Evolutionary conservation across 2,797 vertebrate species (phyloP), one percentile per base, ranked within the genome.

Genomic region (Coilia nasus): DNA sequence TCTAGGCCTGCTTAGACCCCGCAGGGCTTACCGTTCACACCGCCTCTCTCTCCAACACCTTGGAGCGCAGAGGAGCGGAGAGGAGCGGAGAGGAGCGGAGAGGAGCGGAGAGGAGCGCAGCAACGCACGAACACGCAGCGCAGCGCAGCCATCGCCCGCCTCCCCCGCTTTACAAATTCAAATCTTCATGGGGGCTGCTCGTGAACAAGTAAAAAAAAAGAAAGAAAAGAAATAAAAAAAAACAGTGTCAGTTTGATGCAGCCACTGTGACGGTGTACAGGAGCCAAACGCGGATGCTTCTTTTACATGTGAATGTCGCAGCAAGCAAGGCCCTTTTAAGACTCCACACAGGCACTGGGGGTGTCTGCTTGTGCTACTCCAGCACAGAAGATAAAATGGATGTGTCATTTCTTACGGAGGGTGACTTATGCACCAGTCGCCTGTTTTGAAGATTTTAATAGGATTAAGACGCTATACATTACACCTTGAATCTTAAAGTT

Each of bases 231-330:
- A 3, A 54, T 1, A 54, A 54, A 90, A 92, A 89, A 86, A 92
- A 86, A 86, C 87, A 84, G 86, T 88, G 91, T 92, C 90, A 92
- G 86, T 87, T 84, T 89, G 90, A 93, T 88, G 84, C 87, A 87
- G 84, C 85, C 71, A 87, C 83, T 85, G 87, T 88, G 87, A 85
- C 84, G 89, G 91, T 87, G 89, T 88, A 87, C 90, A 87, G 86
- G 82, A 82, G 83, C 67, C 83, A 56, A 83, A 84, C 62, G 21
- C 56, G 64, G 84, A 88, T 87, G 85, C 87, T 84, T 85, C 86
- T 80, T 31, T 50, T 83, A 84, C 86, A 86, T 81, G 62, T 67
- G 89, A 88, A 88, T 88, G 82, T 83, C 6, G 82, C 6, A 62
- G 84, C 28, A 83, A 67, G 64, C 83, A 67, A 47, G 83, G 57